Percentiles rank a stretch among this genome's conserved stretches.
phyloP scores from a whole-genome alignment of 2,113 vertebrate species.

The Gadus macrocephalus region DNA sequence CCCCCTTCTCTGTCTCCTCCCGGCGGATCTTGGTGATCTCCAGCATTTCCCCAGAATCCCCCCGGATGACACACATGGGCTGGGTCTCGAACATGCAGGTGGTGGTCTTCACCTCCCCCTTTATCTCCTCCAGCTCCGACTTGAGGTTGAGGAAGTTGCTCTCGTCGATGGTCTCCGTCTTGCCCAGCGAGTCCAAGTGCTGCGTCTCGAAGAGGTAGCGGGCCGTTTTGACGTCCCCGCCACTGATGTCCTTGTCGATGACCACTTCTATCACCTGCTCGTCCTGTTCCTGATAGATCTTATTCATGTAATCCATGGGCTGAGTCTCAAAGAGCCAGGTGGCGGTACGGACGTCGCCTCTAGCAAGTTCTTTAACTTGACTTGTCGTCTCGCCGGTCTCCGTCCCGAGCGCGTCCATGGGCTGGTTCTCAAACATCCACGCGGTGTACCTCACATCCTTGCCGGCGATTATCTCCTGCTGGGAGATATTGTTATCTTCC shows the following conservation, averaged over 20 bases:
- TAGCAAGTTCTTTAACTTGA: slow-evolving; percentile 68
- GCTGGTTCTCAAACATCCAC: slow-evolving; percentile 88
- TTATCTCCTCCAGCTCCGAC: slow-evolving; percentile 83
- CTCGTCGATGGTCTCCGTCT: slow-evolving; percentile 78
- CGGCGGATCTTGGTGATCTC: slow-evolving; percentile 81
- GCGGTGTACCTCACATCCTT: slow-evolving; percentile 79
- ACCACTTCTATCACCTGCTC: slow-evolving; percentile 52
- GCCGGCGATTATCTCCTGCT: slow-evolving; percentile 81
- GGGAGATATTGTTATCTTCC: slow-evolving; percentile 62
- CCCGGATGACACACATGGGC: slow-evolving; percentile 80
- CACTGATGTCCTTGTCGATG: slow-evolving; percentile 68
- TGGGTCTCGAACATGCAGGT: slow-evolving; percentile 82
- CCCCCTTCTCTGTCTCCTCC: slow-evolving; percentile 80
- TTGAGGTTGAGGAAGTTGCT: slow-evolving; percentile 77
- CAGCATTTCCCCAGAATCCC: slow-evolving; percentile 79
- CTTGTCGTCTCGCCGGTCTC: slow-evolving; percentile 47
- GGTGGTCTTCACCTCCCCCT: slow-evolving; percentile 80
- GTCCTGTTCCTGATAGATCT: slow-evolving; percentile 73
- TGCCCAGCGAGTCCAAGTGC: slow-evolving; percentile 75
- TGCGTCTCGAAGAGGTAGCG: slow-evolving; percentile 84
- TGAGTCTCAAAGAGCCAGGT: slow-evolving; percentile 84
- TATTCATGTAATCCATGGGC: slow-evolving; percentile 75
- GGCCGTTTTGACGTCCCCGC: slow-evolving; percentile 81
- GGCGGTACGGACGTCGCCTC: slow-evolving; percentile 73
- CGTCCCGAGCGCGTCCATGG: slow-evolving; percentile 68